Conservation (phyloP, 92 coral and sea anemone genomes). For the Bergia sp. region DNA sequence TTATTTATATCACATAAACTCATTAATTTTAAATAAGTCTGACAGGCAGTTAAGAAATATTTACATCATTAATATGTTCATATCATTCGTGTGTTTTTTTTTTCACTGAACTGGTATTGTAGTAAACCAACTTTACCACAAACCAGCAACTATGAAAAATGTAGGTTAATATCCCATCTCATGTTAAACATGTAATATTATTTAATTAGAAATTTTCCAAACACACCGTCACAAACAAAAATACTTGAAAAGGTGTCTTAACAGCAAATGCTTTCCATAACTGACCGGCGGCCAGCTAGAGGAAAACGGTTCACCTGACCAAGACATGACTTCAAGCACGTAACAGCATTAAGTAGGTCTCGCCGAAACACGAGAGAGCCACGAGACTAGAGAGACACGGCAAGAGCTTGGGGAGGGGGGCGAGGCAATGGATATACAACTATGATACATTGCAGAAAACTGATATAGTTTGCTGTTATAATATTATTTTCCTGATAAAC, state of each 20-base stretch:
- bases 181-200: no score
- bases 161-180: no score
- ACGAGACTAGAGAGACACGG: background rate
- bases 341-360: no score
- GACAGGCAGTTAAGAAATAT: background rate
- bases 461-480: background rate
- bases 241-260: background rate
- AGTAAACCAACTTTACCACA: background rate
- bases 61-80: no score
- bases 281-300: no score
- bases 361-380: no score
- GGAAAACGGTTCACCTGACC: no score
- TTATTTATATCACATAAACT: no score
- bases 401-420: background rate
- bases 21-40: no score
- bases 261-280: background rate
- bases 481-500: background rate
- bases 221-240: background rate
- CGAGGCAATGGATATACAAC: background rate
- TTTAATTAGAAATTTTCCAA: no score
- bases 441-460: background rate
- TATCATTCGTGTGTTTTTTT: background rate
- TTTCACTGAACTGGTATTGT: background rate
- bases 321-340: no score
- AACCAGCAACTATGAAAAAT: background rate